Evolutionary conservation across 2,113 vertebrate genomes (phyloP).

Genomic region (Motacilla tschutschensis): DNA sequence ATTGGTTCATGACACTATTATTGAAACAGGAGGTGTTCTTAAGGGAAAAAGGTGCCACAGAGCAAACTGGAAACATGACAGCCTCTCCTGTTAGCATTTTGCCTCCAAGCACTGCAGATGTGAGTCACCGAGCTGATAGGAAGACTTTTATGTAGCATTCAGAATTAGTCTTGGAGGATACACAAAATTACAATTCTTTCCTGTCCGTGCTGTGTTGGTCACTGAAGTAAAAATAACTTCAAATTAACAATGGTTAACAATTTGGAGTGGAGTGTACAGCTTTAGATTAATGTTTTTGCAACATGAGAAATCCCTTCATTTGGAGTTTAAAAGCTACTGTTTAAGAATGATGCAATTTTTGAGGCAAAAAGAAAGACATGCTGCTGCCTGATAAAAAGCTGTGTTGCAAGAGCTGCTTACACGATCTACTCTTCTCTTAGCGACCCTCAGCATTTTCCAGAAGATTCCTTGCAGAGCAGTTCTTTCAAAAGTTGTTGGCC

Average conservation of each 20-base stretch:
- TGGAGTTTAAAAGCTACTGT: neutral
- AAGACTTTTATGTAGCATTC: neutral
- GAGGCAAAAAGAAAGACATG: neutral
- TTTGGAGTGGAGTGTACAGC: neutral
- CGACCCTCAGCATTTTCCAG: neutral
- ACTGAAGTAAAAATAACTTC: constrained; percentile 23
- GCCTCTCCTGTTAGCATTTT: neutral
- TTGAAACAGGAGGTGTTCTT: neutral
- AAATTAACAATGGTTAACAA: neutral
- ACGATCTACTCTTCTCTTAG: neutral
- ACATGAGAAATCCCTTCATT: neutral
- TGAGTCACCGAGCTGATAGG: neutral
- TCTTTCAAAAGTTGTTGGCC: neutral
- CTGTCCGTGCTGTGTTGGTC: neutral
- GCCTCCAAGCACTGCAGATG: neutral
- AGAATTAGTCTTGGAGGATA: neutral
- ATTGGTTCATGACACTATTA: neutral
- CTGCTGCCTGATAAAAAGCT: neutral
- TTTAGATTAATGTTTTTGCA: neutral
- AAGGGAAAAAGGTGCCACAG: neutral
- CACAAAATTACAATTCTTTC: neutral
- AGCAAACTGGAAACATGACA: neutral
- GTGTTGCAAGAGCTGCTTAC: neutral
- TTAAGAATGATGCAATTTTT: neutral
- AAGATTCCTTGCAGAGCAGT: neutral